Percentiles rank a stretch among this genome's conserved stretches.
These are phyloP conservation scores for Hirtodrosophila confusa DNA, from an alignment of 2,888 invertebrate genomes.

Conservation along the genomic window DNA sequence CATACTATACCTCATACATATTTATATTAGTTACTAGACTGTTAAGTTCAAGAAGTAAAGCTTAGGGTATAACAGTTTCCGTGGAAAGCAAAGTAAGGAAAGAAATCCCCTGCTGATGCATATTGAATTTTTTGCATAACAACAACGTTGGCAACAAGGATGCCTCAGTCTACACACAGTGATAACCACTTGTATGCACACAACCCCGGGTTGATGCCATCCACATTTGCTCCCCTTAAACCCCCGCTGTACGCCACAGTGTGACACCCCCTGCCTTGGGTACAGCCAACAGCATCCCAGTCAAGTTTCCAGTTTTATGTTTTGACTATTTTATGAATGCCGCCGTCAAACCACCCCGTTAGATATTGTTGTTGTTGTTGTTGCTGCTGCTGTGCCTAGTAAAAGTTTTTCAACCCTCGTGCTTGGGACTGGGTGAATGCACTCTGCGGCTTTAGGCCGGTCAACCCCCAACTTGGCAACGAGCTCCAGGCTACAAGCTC, in stretches of 20 bases:
- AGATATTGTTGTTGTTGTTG: conserved; percentile 19
- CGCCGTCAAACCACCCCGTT: conserved; percentile 63
- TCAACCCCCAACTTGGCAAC: conserved; percentile 49
- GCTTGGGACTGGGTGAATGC: conserved; percentile 66
- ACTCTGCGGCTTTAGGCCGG: conserved; percentile 51
- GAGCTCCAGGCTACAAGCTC: conserved; percentile 18
- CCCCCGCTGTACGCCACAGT: background rate
- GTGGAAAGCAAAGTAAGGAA: background rate
- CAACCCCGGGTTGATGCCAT: conserved; percentile 1
- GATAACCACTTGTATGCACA: conserved; percentile 74
- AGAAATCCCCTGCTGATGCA: conserved; percentile 31
- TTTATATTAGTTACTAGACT: too few relatives aligned
- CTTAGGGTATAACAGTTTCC: conserved; percentile 7
- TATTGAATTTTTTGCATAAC: conserved; percentile 48
- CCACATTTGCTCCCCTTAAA: conserved; percentile 3
- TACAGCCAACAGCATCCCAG: conserved; percentile 55
- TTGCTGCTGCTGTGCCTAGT: conserved; percentile 42
- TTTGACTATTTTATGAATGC: conserved; percentile 59
- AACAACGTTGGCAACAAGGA: conserved; percentile 1
- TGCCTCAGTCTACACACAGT: conserved; percentile 41
- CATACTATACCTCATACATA: too few relatives aligned
- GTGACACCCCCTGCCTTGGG: conserved; percentile 15
- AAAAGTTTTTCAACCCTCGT: conserved; percentile 64
- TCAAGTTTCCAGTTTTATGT: conserved; percentile 51
- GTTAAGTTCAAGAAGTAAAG: background rate